A percentile compares a stretch with the other conserved stretches of the same genome.
phyloP scores from a whole-genome alignment of 2,797 vertebrate species.

The Enoplosus armatus region DNA sequence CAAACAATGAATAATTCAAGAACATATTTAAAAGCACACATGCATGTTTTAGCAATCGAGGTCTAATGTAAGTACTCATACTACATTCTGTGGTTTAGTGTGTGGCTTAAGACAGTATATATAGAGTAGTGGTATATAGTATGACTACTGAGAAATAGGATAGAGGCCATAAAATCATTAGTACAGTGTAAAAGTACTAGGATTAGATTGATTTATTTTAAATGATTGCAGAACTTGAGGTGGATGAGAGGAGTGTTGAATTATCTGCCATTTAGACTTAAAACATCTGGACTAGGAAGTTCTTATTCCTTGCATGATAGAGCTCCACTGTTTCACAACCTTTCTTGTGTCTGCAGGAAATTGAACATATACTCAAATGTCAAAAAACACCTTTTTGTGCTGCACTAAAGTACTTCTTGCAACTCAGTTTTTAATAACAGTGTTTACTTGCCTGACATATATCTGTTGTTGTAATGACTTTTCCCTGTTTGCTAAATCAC shows the following conservation, averaged over 20 bases:
- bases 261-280: not conserved
- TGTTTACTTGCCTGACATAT: not conserved
- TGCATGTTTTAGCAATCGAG: conserved; percentile 65
- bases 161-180: not conserved
- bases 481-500: not conserved
- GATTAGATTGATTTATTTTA: not conserved
- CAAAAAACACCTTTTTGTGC: not conserved
- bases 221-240: not conserved
- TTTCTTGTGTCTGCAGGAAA: not conserved
- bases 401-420: not conserved
- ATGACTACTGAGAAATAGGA: not conserved
- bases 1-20: conserved; percentile 76
- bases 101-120: not conserved
- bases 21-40: conserved; percentile 68
- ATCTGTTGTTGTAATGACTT: not conserved
- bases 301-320: not conserved
- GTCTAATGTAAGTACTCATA: conserved; percentile 53
- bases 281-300: not conserved
- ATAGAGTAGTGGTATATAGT: not conserved
- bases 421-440: not conserved
- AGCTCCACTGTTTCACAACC: too few species aligned
- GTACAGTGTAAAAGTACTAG: not conserved
- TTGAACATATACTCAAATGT: not conserved
- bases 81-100: conserved; percentile 38
- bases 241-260: not conserved